phyloP scores from a whole-genome alignment of 2,888 invertebrate species.

The Idaea aversata region DNA sequence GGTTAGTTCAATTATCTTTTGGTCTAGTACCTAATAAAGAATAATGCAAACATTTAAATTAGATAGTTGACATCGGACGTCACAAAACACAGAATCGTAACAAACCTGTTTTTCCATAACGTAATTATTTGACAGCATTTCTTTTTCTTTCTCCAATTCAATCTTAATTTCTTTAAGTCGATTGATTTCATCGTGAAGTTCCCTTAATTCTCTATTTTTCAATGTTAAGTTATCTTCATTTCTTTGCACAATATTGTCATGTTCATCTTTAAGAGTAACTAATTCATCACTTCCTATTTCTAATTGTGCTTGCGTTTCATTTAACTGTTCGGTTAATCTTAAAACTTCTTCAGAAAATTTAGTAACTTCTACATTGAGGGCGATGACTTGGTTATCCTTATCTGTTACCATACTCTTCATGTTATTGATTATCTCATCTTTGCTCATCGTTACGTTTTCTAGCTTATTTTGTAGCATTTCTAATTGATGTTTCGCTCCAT shows the following conservation, averaged over 20 bases:
- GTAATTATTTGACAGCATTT: conserved; percentile 37
- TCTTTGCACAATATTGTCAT: conserved; percentile 44
- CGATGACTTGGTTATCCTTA: conserved; percentile 57
- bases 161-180: conserved; percentile 37
- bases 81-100: conserved; percentile 35
- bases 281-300: conserved; percentile 63
- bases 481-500: conserved; percentile 61
- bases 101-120: conserved; percentile 61
- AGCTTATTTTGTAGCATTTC: conserved; percentile 61
- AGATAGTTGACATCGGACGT: conserved; percentile 20
- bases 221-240: conserved; percentile 46
- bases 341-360: conserved; percentile 48
- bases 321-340: conserved; percentile 55
- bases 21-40: conserved; percentile 56
- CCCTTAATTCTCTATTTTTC: conserved; percentile 56
- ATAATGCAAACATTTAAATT: conserved; percentile 1
- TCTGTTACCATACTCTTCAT: conserved; percentile 52
- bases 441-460: conserved; percentile 54
- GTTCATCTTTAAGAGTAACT: conserved; percentile 51
- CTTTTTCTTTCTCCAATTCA: conserved; percentile 39
- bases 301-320: conserved; percentile 57
- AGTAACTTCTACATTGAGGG: conserved; percentile 61
- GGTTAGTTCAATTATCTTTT: conserved; percentile 41
- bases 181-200: conserved; percentile 47
- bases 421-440: conserved; percentile 54